These are phyloP conservation scores for Macropus fuliginosus DNA, from an alignment of 2,797 vertebrate genomes.

Conservation along the genomic window DNA sequence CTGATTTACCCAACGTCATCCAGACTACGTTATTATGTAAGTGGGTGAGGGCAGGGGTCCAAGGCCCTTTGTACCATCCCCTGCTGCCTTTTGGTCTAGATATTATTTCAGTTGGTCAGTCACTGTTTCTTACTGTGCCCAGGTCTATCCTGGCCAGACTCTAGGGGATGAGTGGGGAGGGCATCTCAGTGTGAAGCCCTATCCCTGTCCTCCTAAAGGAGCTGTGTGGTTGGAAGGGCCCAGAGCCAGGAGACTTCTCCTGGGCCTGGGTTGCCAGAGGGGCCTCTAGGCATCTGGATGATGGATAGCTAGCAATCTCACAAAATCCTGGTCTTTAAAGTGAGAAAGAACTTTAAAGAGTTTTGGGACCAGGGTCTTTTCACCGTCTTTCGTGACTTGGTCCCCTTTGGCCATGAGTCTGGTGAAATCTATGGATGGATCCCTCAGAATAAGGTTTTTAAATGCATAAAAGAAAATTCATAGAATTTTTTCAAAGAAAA, in stretches of 20 bases:
- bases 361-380: not conserved
- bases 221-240: not conserved
- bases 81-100: not conserved
- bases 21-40: not conserved
- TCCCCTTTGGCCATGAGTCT: not conserved
- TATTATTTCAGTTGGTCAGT: not conserved
- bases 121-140: not conserved
- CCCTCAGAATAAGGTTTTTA: not conserved
- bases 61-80: not conserved
- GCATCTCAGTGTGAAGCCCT: not conserved
- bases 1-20: not conserved
- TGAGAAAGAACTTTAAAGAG: not conserved
- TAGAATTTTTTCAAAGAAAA: not conserved
- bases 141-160: not conserved
- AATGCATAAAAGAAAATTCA: not conserved
- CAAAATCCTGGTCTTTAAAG: not conserved
- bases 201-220: not conserved
- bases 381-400: not conserved
- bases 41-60: not conserved
- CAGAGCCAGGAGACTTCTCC: not conserved
- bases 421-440: not conserved
- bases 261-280: not conserved
- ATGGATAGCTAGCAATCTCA: not conserved
- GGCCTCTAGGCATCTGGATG: not conserved
- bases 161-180: not conserved